These are phyloP conservation scores for Cydia amplana DNA, from an alignment of 1,140 invertebrate genomes.

Conservation along the genomic window DNA sequence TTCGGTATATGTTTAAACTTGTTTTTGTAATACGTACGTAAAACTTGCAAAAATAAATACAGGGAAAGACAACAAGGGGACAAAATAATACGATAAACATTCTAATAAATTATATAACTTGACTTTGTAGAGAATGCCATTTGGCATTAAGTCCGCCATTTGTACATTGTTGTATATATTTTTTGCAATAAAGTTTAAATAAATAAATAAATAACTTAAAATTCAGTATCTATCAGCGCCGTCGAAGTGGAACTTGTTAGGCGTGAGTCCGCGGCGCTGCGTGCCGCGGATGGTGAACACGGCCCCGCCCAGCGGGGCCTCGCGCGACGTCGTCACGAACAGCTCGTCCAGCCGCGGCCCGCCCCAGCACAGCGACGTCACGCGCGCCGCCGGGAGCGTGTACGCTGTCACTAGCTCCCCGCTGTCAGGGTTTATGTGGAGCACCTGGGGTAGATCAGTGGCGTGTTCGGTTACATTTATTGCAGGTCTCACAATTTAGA, in stretches of 20 bases:
- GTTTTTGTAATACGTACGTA: too few relatives aligned
- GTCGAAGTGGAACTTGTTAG: conserved; percentile 51
- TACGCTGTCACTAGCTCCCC: conserved; percentile 55
- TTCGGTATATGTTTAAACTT: too few relatives aligned
- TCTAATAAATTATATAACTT: too few relatives aligned
- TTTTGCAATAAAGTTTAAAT: too few relatives aligned
- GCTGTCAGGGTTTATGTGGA: conserved; percentile 60
- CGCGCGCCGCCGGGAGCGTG: conserved; percentile 56
- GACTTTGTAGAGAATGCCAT: too few relatives aligned
- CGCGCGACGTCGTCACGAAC: conserved; percentile 62
- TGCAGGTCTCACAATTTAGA: too few relatives aligned
- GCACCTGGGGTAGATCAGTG: conserved; percentile 42
- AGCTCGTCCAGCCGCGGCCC: conserved; percentile 61
- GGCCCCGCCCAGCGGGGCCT: conserved; percentile 51
- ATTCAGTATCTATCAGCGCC: conserved; percentile 55
- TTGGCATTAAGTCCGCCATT: too few relatives aligned
- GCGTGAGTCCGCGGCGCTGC: conserved; percentile 49
- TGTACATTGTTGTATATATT: too few relatives aligned
- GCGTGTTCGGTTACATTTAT: neutral
- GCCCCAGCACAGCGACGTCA: conserved; percentile 64
- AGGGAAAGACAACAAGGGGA: too few relatives aligned
- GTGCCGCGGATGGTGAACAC: conserved; percentile 62
- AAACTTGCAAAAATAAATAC: too few relatives aligned
- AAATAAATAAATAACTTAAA: neutral
- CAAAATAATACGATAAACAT: too few relatives aligned